Base-by-base conservation (phyloP, 2,888 invertebrate genomes). In the Dryomyza anilis region DNA sequence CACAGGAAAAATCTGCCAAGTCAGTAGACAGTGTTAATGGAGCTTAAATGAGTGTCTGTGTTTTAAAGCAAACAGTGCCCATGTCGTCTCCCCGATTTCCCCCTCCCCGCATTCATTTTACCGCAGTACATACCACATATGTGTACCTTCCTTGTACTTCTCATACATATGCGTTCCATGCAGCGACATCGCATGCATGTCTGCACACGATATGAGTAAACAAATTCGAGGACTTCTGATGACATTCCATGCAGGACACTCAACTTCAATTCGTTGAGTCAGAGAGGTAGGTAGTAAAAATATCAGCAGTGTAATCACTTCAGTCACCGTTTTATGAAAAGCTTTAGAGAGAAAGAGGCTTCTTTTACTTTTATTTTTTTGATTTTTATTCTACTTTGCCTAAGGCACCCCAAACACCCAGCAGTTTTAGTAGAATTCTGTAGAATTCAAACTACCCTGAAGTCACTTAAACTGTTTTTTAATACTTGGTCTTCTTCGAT, bases 191-290 rank as follows among this genome's bases (percentile, higher is more conserved):
- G 56, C 7, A 39, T 56, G 56, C 56, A 43, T 43, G 56, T 25
- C 56, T 56, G 56, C 50, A n/a, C n/a, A 50, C 33, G 23, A 55
- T 36, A 53, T 56, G 65, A 30, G 66, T 58, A 66, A 66, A 66
- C 63, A 57, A 55, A 59, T 59, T 66, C 45, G 46, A 63, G 66
- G 36, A 53, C 63, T 66, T 55, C 29, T 12, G 59, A 66, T 43
- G 57, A 50, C 57, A 65, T 63, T 59, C 48, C 63, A 58, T 21
- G 43, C 33, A 63, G 59, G 53, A 45, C 65, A 63, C 57, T 67
- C 57, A 65, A 60, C 52, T 63, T 12, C n/a, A 55, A 10, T 10
- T 19, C 29, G 33, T 12, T 5, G 48, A 21, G n/a, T 4, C 19
- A 19, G 27, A 33, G 19, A 52, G 27, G 55, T 21, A 12, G 25